These are phyloP conservation scores for Prosopocoilus inquinatus DNA, from an alignment of 2,888 invertebrate species.

Conservation along the genomic window DNA sequence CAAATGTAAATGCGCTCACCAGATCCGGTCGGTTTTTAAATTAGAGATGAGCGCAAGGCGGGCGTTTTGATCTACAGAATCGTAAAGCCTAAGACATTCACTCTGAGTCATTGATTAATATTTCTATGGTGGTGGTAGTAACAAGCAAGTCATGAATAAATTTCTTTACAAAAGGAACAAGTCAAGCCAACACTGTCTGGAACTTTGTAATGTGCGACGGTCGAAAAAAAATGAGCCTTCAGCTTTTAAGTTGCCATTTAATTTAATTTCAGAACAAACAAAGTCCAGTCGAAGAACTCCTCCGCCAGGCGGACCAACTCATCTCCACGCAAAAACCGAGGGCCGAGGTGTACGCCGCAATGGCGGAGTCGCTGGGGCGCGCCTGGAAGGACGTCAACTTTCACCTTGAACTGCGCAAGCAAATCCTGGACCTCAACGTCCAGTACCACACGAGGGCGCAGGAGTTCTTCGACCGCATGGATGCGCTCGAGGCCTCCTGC, in stretches of 20 bases:
- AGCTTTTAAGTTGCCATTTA: too few species aligned
- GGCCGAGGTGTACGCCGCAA: constrained; percentile 80
- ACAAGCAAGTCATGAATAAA: not conserved
- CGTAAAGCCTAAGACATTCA: too few species aligned
- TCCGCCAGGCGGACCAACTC: constrained; percentile 81
- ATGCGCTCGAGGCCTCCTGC: constrained; percentile 67
- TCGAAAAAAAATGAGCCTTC: not conserved
- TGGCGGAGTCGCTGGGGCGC: constrained; percentile 75
- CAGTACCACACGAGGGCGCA: constrained; percentile 72
- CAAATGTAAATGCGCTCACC: constrained; percentile 12
- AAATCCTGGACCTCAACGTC: constrained; percentile 74
- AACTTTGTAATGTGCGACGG: too few species aligned
- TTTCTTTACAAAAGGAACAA: not conserved
- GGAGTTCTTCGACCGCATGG: constrained; percentile 68
- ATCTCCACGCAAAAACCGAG: constrained; percentile 74
- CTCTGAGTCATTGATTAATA: too few species aligned
- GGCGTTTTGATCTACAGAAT: too few species aligned
- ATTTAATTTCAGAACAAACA: constrained; percentile 68
- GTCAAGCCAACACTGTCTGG: not conserved
- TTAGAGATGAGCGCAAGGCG: constrained; percentile 3
- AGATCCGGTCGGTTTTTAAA: constrained; percentile 4
- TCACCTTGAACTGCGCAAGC: constrained; percentile 73
- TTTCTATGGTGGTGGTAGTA: not conserved
- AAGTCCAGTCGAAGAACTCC: constrained; percentile 83
- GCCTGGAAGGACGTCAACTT: constrained; percentile 83